Percentiles rank a stretch among this genome's conserved stretches.
phyloP scores from a whole-genome alignment of 2,113 vertebrate genomes.

The Fulica atra region DNA sequence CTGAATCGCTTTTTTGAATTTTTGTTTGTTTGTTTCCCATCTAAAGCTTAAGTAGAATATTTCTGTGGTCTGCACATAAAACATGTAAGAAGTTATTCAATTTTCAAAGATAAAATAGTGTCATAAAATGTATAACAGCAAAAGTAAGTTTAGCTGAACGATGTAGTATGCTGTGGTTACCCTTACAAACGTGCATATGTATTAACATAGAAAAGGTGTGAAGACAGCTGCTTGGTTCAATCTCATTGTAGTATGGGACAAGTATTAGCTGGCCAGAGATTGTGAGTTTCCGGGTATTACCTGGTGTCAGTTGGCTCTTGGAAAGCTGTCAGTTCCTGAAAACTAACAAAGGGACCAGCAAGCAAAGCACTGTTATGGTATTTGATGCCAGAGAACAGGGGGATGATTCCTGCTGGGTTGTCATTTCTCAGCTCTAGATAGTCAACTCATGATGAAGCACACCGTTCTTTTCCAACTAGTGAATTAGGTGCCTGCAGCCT shows the following conservation, averaged over 20 bases:
- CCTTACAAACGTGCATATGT: background rate
- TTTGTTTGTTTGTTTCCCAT: background rate
- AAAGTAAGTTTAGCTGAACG: background rate
- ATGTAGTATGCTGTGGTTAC: background rate
- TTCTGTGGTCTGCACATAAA: background rate
- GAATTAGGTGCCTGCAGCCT: background rate
- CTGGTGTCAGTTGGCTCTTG: background rate
- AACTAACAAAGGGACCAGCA: background rate
- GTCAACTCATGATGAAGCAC: background rate
- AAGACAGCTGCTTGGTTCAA: background rate
- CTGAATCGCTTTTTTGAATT: background rate
- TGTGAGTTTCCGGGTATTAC: background rate
- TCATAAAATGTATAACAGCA: background rate
- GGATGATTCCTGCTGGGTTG: background rate
- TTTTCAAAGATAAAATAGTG: background rate
- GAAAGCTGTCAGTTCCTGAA: background rate
- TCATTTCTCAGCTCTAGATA: background rate
- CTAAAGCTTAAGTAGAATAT: background rate
- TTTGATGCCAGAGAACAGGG: background rate
- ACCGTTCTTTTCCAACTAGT: background rate
- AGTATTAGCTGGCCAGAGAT: background rate
- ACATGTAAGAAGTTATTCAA: background rate
- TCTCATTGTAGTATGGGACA: background rate
- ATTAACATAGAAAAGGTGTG: background rate
- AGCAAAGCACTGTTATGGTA: background rate